Evolutionary conservation across 2,888 invertebrate genomes (phyloP), one percentile per base, ranked within the genome.

Genomic region (Sesia bembeciformis): DNA sequence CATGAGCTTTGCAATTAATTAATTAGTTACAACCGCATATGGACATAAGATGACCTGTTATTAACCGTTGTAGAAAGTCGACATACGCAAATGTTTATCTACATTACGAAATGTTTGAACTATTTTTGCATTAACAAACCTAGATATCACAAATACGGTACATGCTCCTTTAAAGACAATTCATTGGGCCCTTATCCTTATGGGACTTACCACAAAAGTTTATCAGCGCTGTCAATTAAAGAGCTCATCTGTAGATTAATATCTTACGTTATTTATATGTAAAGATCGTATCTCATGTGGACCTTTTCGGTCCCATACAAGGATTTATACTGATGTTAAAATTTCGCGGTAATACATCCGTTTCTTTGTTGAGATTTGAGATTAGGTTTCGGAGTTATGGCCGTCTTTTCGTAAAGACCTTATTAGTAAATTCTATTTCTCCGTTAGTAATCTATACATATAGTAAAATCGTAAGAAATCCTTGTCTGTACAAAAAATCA

Each of bases 191-290:
- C 8, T 46, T 46, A 46, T 46, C 46, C 46, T 46, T 4, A 8
- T 5, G 46, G 46, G 54, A 58, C 58, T 54, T 42, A 55, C 58
- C 58, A 56, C 56, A 59, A 67, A 76, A 71, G 70, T 76, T 74
- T 72, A 76, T 78, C 77, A 68, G 70, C 8, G 58, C 78, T 81
- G 82, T 82, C 82, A 82, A 82, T 82, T 82, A 82, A 74, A 57
- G 65, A 60, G 64, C 60, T 61, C 46, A 46, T 46, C 64, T 68
- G 61, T 58, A 74, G 79, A 78, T 81, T 73, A 79, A 66, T 73
- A 76, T 80, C 79, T 66, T 46, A 3, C 58, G 68, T 69, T 72
- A 73, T 70, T 68, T 72, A 74, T 71, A 46, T 46, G 46, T 46
- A n/a, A 23, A 8, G 46, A 46, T 46, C 46, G 8, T 46, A 46